phyloP scores from a whole-genome alignment of 2,888 invertebrate genomes.

The Cyaniris semiargus region DNA sequence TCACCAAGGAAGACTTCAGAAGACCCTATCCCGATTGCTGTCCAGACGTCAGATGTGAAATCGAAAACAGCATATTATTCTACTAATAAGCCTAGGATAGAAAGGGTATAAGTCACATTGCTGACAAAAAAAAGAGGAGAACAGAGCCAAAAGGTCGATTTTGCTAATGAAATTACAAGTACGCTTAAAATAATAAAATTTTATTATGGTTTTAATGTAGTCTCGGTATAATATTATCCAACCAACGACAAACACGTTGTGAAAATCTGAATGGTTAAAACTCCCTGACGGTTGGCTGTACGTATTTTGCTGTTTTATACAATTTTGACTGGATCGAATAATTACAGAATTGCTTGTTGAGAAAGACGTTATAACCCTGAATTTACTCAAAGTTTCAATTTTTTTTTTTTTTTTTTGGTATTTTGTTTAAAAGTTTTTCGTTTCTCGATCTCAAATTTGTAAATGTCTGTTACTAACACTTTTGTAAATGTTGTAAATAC shows the following conservation, averaged over 20 bases:
- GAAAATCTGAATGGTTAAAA: too few relatives aligned
- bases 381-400: neutral
- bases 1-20: conserved; percentile 51
- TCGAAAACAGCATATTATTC: conserved; percentile 51
- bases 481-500: conserved; percentile 19
- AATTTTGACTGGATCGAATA: too few relatives aligned
- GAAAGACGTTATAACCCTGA: too few relatives aligned
- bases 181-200: too few relatives aligned
- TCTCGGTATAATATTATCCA: too few relatives aligned
- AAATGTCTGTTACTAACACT: conserved; percentile 6
- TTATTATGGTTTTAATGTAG: too few relatives aligned
- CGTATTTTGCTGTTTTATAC: too few relatives aligned
- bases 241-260: too few relatives aligned
- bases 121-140: neutral
- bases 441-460: neutral
- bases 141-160: neutral
- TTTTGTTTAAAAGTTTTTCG: neutral
- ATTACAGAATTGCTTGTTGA: too few relatives aligned
- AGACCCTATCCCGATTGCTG: conserved; percentile 63
- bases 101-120: conserved; percentile 1
- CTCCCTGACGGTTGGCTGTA: too few relatives aligned
- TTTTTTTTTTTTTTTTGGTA: neutral
- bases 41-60: conserved; percentile 54
- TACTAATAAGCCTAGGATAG: conserved; percentile 34
- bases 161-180: too few relatives aligned